Percentiles rank a stretch among this genome's conserved stretches.
These are phyloP conservation scores for Poecile montanus DNA, from an alignment of 2,797 vertebrate genomes.

Conservation along the genomic window DNA sequence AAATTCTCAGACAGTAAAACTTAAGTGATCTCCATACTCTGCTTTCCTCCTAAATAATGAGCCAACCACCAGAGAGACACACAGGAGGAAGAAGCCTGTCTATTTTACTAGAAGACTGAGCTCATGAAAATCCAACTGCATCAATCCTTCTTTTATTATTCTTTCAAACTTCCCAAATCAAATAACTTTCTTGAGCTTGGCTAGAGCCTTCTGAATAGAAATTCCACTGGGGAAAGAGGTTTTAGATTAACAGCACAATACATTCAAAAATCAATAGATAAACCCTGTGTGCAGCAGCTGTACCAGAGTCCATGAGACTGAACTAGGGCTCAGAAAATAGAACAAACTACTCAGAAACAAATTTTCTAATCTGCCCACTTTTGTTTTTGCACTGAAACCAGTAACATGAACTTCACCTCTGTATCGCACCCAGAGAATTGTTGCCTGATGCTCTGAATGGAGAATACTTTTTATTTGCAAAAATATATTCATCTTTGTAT, in stretches of 20 bases:
- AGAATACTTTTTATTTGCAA: background rate
- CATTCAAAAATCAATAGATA: slow-evolving; percentile 77
- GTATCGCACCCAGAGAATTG: background rate
- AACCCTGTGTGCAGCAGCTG: slow-evolving; percentile 67
- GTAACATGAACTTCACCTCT: background rate
- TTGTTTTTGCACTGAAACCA: background rate
- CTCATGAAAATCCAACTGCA: slow-evolving; percentile 80
- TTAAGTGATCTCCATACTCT: slow-evolving; percentile 21
- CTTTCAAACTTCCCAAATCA: slow-evolving; percentile 72
- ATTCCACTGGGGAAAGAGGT: slow-evolving; percentile 70
- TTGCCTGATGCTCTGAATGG: background rate
- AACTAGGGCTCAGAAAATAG: background rate
- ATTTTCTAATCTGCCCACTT: background rate
- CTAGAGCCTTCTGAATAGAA: slow-evolving; percentile 65
- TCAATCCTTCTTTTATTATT: slow-evolving; percentile 74
- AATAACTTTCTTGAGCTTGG: slow-evolving; percentile 71
- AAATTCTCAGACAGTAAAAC: slow-evolving; percentile 54
- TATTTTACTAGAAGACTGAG: slow-evolving; percentile 46
- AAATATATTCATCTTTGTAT: background rate
- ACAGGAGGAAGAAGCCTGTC: slow-evolving; percentile 44
- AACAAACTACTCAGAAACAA: background rate
- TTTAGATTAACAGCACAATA: slow-evolving; percentile 72
- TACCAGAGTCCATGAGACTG: background rate
- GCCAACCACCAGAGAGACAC: background rate
- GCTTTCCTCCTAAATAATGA: slow-evolving; percentile 4